Evolutionary conservation across 2,888 invertebrate genomes (phyloP).

Genomic region (Byasa hedistus): DNA sequence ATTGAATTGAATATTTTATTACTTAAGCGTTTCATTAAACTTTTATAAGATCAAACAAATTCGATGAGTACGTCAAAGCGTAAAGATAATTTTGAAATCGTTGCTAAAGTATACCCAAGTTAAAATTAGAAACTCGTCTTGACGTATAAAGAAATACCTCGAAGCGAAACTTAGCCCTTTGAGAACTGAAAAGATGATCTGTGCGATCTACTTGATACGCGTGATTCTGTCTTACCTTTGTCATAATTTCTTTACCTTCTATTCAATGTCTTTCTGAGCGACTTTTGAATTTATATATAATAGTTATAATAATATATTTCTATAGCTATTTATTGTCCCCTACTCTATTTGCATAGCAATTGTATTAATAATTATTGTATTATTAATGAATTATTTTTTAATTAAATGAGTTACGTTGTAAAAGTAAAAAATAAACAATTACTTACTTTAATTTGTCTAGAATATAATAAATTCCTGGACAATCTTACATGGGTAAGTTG

Average conservation of each 20-base stretch:
- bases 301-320: too few species aligned
- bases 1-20: neutral
- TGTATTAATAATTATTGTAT: too few species aligned
- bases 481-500: too few species aligned
- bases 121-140: slow-evolving; percentile 74
- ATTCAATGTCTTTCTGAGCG: slow-evolving; percentile 1
- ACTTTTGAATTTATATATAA: too few species aligned
- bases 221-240: slow-evolving; percentile 31
- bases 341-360: too few species aligned
- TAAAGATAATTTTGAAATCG: slow-evolving; percentile 68
- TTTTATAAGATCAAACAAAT: slow-evolving; percentile 62
- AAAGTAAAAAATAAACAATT: too few species aligned
- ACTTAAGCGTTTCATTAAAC: slow-evolving; percentile 27
- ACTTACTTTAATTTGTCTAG: too few species aligned
- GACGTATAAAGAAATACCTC: slow-evolving; percentile 72
- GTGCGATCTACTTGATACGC: slow-evolving; percentile 50
- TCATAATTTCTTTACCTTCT: slow-evolving; percentile 26
- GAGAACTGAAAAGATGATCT: slow-evolving; percentile 67
- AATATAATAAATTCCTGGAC: too few species aligned
- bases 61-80: slow-evolving; percentile 64
- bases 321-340: too few species aligned
- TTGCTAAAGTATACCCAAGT: slow-evolving; percentile 63
- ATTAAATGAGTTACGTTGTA: too few species aligned
- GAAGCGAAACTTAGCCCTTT: slow-evolving; percentile 68
- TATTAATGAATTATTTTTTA: too few species aligned